phyloP scores from a whole-genome alignment of 1,140 invertebrate genomes.

The Micrasema longulum region DNA sequence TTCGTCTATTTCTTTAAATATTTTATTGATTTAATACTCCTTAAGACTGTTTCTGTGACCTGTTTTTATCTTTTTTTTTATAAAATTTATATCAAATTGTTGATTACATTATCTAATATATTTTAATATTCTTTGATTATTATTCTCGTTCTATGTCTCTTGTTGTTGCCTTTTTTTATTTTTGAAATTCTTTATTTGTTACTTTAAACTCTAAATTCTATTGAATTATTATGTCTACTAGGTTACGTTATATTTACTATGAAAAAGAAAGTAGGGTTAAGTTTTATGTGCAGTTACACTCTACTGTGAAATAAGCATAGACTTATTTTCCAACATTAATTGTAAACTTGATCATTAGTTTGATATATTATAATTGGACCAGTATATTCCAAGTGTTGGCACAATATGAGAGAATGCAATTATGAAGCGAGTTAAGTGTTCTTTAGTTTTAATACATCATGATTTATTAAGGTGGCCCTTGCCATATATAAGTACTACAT shows the following conservation, averaged over 20 bases:
- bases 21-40: slow-evolving; percentile 54
- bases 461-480: slow-evolving; percentile 10
- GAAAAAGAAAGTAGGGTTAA: slow-evolving; percentile 23
- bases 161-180: slow-evolving; percentile 52
- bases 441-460: slow-evolving; percentile 28
- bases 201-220: slow-evolving; percentile 47
- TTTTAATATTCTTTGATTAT: slow-evolving; percentile 49
- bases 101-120: slow-evolving; percentile 53
- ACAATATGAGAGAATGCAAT: slow-evolving; percentile 18
- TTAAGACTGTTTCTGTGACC: slow-evolving; percentile 56
- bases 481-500: slow-evolving; percentile 20
- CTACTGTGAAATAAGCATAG: slow-evolving; percentile 20
- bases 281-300: slow-evolving; percentile 9
- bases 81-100: slow-evolving; percentile 52
- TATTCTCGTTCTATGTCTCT: slow-evolving; percentile 52
- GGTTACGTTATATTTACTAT: slow-evolving; percentile 17
- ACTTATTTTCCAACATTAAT: too few relatives aligned
- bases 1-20: slow-evolving; percentile 48
- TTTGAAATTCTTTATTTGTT: slow-evolving; percentile 48
- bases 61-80: slow-evolving; percentile 53
- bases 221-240: slow-evolving; percentile 44
- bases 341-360: too few relatives aligned
- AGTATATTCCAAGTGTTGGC: slow-evolving; percentile 9
- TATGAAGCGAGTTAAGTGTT: slow-evolving; percentile 15
- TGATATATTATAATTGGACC: slow-evolving; percentile 40